Evolutionary conservation across 64 coral and sea anemone species (phyloP), one percentile per base, ranked within the genome.

Genomic region (Hydrozoanthus tunicans): DNA sequence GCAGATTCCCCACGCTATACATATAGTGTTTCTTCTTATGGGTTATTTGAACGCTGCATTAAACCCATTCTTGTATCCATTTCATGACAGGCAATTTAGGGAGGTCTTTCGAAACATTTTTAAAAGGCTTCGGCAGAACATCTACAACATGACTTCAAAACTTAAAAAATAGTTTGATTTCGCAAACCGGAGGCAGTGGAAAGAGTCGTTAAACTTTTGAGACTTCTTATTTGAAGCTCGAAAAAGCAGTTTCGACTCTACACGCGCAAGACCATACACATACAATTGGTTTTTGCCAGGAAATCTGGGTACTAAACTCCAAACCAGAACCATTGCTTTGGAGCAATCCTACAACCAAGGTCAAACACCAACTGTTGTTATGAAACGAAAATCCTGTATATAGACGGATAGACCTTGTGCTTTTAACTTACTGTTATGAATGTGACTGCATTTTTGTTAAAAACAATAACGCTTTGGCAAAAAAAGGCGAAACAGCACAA

Each of bases 51-150:
- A 88, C 57, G 73, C 84, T 59, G 84, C 84, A 5, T 70, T 88
- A 60, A 88, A 88, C 59, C 84, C 84, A 17, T 75, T 88, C 26
- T 70, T 88, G 20, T 88, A 88, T 24, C 84, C 84, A 5, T 88
- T 75, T 75, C 84, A 88, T 25, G 84, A 88, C 56, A 88, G 84
- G 74, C 84, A 88, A 7, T 88, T 88, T 70, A 88, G 53, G 5
- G 84, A 88, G 20, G 84, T 56, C 11, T 88, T 88, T 26, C 73
- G 53, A 73, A 74, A 43, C 69, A 88, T 88, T 74, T 74, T 75
- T 14, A 88, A 88, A 54, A 88, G 23, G 32, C 24, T 32, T 58
- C 68, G 67, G 14, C 66, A 75, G 56, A 25, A 60, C 2, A 66
- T 25, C 26, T 88, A 7, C 20, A 58, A 20, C 69, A 59, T 73